Evolutionary conservation across 2,888 invertebrate genomes (phyloP).

Genomic region (Nemotelus pantherinus): DNA sequence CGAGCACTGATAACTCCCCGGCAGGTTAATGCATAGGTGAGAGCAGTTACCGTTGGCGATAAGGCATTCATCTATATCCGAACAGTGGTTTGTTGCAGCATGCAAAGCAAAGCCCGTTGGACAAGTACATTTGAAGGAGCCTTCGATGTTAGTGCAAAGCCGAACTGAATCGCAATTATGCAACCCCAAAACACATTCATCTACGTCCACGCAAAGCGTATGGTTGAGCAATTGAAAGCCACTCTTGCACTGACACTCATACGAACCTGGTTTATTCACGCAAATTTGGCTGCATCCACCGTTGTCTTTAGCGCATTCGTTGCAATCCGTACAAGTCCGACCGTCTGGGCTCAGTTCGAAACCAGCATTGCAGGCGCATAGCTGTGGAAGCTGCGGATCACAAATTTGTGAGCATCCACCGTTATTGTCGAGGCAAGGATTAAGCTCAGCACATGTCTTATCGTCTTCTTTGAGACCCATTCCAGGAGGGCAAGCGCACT

Average conservation of each 20-base stretch:
- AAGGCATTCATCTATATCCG: slow-evolving; percentile 67
- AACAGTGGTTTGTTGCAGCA: slow-evolving; percentile 58
- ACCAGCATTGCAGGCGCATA: slow-evolving; percentile 64
- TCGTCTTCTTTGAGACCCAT: slow-evolving; percentile 64
- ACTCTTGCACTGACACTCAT: slow-evolving; percentile 66
- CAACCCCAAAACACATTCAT: slow-evolving; percentile 66
- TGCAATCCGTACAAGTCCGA: slow-evolving; percentile 66
- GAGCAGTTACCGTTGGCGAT: slow-evolving; percentile 63
- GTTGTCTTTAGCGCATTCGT: slow-evolving; percentile 67
- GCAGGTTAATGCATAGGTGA: slow-evolving; percentile 64
- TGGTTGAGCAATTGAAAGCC: slow-evolving; percentile 62
- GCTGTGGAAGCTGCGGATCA: slow-evolving; percentile 54
- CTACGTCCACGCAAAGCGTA: slow-evolving; percentile 61
- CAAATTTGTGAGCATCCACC: slow-evolving; percentile 74
- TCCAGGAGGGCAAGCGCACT: slow-evolving; percentile 63
- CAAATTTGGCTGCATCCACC: slow-evolving; percentile 65
- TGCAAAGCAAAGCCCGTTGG: slow-evolving; percentile 63
- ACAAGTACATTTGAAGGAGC: slow-evolving; percentile 65
- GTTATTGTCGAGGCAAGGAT: slow-evolving; percentile 68
- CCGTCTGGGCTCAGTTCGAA: slow-evolving; percentile 62
- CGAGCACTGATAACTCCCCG: slow-evolving; percentile 59
- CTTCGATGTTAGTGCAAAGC: slow-evolving; percentile 62
- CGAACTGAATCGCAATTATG: slow-evolving; percentile 58
- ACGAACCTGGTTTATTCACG: slow-evolving; percentile 66
- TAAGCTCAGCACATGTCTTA: slow-evolving; percentile 64